Evolutionary conservation across 1,140 invertebrate species (phyloP), one percentile per base, ranked within the genome.

Genomic region (Drosophila arawakana): DNA sequence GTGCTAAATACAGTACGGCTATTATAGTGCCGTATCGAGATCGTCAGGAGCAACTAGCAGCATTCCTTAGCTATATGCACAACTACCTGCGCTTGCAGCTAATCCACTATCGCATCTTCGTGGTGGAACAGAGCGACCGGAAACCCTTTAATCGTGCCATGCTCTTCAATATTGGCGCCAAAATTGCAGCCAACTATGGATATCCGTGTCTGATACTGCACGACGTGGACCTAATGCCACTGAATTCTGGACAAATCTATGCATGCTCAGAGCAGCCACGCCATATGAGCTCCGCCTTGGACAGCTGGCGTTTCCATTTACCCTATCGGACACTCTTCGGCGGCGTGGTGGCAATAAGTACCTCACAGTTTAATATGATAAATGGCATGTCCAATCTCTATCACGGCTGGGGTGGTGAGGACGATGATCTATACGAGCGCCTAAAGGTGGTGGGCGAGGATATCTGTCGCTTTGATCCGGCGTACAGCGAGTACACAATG

Each of bases 151-250:
- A 99, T 93, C 95, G 98, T 84, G 98, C 97, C 0, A 97, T 98
- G 92, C 94, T 99, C 7, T 96, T 99, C 81, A 99, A 99, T 92
- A 95, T 98, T 73, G 98, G 98, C 1, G 98, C 97, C 74, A 92
- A 94, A 4, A 95, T 97, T 83, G 97, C 97, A 0, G 94, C 95
- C 37, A 94, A 94, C 63, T 92, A 93, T 50, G 94, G 95, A 52
- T 97, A 95, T 92, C 95, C 97, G 25, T 99, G 98, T 90, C 95
- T 98, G 52, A 96, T 99, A 57, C 96, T 99, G 82, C 98, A 99
- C 93, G 98, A 99, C 92, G 97, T 99, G 46, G 98, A 99, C 93
- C 93, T 99, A 15, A 94, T 99, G 63, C 98, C 98, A 9, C 94
- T 98, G 76, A 97, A 97, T 93, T 95, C 95, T 62, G 95, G 96